Conservation (phyloP, 2,888 invertebrate species). For the Platyscelio sp. region DNA sequence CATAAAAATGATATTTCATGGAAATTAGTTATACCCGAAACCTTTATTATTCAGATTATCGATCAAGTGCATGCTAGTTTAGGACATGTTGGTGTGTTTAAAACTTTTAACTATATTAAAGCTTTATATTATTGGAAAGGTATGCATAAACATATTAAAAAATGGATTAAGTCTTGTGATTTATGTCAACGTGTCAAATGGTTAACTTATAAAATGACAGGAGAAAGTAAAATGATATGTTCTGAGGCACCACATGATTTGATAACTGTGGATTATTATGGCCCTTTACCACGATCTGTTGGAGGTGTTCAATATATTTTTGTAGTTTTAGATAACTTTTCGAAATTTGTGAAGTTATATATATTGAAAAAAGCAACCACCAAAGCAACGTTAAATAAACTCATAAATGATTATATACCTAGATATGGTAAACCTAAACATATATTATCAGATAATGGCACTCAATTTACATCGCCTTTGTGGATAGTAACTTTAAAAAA, state of each 20-base stretch:
- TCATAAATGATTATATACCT: slow-evolving; percentile 18
- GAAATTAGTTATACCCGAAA: no score
- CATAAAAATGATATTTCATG: no score
- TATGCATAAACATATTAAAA: slow-evolving; percentile 5
- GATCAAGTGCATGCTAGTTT: no score
- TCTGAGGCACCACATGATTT: slow-evolving; percentile 14
- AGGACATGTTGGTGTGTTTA: slow-evolving; percentile 40
- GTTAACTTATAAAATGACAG: slow-evolving; percentile 8
- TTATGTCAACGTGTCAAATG: slow-evolving; percentile 26
- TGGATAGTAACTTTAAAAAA: slow-evolving; percentile 26
- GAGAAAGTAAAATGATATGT: not conserved
- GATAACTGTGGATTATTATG: slow-evolving; percentile 31
- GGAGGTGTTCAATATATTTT: slow-evolving; percentile 39
- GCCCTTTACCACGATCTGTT: slow-evolving; percentile 2
- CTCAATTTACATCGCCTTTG: slow-evolving; percentile 14
- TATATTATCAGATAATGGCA: slow-evolving; percentile 33
- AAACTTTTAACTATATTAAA: not conserved
- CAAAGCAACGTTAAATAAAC: slow-evolving; percentile 5
- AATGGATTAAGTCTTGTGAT: slow-evolving; percentile 17
- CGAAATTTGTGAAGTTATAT: slow-evolving; percentile 44
- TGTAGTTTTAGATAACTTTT: slow-evolving; percentile 34
- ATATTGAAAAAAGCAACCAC: slow-evolving; percentile 29
- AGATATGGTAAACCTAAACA: slow-evolving; percentile 6
- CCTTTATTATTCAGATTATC: no score
- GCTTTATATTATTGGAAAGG: slow-evolving; percentile 23